Percentiles rank a stretch among this genome's conserved stretches.
Evolutionary conservation across 2,888 invertebrate genomes (phyloP).

Genomic region (Hanleya hanleyi): DNA sequence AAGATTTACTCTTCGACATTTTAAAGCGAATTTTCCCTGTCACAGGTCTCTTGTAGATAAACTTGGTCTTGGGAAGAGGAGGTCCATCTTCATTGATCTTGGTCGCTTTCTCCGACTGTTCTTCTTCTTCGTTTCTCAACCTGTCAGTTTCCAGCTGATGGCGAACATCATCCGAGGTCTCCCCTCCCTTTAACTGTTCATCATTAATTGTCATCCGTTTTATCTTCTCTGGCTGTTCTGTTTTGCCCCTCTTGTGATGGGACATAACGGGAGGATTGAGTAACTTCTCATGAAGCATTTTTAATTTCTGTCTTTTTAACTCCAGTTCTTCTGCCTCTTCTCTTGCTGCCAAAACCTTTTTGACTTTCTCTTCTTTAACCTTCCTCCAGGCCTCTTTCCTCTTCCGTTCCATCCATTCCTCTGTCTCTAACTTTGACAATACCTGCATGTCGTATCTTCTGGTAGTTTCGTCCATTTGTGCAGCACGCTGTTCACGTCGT

Average conservation of each 20-base stretch:
- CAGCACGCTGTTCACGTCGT: slow-evolving; percentile 50
- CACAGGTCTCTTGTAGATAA: slow-evolving; percentile 62
- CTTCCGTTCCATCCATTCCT: slow-evolving; percentile 56
- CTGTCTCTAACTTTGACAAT: slow-evolving; percentile 47
- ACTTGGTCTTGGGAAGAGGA: slow-evolving; percentile 49
- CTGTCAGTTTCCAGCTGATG: slow-evolving; percentile 30
- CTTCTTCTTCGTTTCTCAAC: slow-evolving; percentile 34
- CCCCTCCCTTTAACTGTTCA: slow-evolving; percentile 14
- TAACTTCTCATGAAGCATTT: too few relatives aligned
- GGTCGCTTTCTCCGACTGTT: slow-evolving; percentile 29
- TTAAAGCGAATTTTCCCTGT: slow-evolving; percentile 55
- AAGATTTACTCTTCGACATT: slow-evolving; percentile 32
- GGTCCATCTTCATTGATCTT: slow-evolving; percentile 1
- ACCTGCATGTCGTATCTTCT: slow-evolving; percentile 44
- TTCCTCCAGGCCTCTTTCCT: slow-evolving; percentile 46
- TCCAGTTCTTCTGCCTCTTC: slow-evolving; percentile 27
- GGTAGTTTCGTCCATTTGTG: slow-evolving; percentile 46
- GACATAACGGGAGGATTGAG: too few relatives aligned
- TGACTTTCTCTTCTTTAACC: slow-evolving; percentile 41
- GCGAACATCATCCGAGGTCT: slow-evolving; percentile 30
- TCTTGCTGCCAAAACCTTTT: slow-evolving; percentile 24
- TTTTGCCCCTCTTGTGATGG: too few relatives aligned
- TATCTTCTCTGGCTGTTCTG: not conserved
- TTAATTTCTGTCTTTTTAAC: too few relatives aligned
- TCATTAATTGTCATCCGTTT: not conserved